Evolutionary conservation across 2,113 vertebrate genomes (phyloP).

Genomic region (Lophotis ruficrista): DNA sequence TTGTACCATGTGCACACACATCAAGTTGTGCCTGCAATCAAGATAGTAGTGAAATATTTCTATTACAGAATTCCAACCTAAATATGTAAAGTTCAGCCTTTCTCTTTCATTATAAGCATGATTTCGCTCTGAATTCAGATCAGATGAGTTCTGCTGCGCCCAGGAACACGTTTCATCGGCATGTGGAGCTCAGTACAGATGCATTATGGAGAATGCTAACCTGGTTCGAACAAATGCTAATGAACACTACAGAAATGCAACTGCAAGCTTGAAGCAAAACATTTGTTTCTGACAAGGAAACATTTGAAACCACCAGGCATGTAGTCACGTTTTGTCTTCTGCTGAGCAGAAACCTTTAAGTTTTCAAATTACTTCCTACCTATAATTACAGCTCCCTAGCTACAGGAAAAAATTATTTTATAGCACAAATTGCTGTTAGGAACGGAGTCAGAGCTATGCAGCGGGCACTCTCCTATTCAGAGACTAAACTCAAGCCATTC

Average conservation of each 20-base stretch:
- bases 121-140: background rate
- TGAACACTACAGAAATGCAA: background rate
- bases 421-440: background rate
- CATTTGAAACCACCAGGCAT: background rate
- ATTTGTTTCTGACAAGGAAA: conserved; percentile 16
- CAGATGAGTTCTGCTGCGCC: background rate
- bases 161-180: background rate
- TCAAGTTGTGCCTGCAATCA: background rate
- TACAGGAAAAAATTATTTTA: conserved; percentile 9
- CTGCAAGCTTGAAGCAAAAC: background rate
- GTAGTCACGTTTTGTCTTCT: background rate
- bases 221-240: background rate
- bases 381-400: background rate
- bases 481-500: background rate
- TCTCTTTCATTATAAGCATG: background rate
- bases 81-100: background rate
- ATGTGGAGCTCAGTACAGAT: background rate
- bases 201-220: background rate
- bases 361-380: conserved; percentile 15
- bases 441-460: background rate
- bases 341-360: background rate
- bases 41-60: background rate
- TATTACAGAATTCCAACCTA: background rate
- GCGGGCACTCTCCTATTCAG: background rate
- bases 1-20: background rate